Evolutionary conservation across 2,888 invertebrate species (phyloP).

Genomic region (Harpalus rubripes): DNA sequence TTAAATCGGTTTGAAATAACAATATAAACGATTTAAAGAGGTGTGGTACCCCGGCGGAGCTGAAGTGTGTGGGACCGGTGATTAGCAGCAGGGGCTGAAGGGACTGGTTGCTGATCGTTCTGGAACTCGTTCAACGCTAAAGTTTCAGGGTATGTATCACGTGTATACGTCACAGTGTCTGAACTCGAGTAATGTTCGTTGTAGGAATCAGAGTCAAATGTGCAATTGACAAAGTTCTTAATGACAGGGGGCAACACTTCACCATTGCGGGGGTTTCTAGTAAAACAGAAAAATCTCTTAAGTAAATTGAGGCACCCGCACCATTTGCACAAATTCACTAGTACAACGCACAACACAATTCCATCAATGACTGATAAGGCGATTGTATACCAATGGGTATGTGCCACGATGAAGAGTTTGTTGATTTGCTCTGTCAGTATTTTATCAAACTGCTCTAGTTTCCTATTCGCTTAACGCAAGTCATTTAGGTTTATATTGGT

Average conservation of each 20-base stretch:
- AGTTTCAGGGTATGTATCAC: neutral
- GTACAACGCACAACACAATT: neutral
- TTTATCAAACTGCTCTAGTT: constrained; percentile 69
- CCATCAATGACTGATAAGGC: neutral
- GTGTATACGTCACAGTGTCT: constrained; percentile 6
- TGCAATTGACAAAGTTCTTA: constrained; percentile 32
- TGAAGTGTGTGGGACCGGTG: neutral
- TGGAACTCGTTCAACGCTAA: neutral
- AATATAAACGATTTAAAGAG: constrained; percentile 13
- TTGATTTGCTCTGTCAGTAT: constrained; percentile 67
- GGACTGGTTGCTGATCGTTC: neutral
- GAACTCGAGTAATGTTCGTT: constrained; percentile 35
- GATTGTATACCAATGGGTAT: constrained; percentile 68
- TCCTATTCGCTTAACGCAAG: constrained; percentile 69
- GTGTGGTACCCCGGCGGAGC: neutral
- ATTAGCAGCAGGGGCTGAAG: neutral
- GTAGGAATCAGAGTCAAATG: constrained; percentile 7
- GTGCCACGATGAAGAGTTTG: constrained; percentile 67
- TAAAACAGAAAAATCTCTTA: constrained; percentile 45
- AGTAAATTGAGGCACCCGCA: constrained; percentile 39
- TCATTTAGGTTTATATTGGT: constrained; percentile 68
- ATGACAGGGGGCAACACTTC: constrained; percentile 30
- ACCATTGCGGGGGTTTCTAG: constrained; percentile 29
- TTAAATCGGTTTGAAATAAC: neutral
- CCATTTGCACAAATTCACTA: constrained; percentile 43